Evolutionary conservation across 2,113 vertebrate species (phyloP).

Genomic region (Dipodomys merriami): DNA sequence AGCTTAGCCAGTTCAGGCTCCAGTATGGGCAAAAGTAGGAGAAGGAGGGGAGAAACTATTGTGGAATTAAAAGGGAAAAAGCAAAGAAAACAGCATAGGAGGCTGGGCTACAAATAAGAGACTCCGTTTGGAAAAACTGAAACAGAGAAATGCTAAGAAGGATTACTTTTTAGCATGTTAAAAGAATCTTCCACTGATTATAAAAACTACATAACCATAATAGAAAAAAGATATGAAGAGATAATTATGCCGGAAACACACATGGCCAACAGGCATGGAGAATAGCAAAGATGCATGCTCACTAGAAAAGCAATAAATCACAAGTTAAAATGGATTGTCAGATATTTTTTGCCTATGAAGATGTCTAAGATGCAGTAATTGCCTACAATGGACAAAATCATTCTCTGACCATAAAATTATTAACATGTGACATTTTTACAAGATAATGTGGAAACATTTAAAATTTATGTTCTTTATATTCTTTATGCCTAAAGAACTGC

Average conservation of each 20-base stretch:
- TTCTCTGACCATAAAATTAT: not conserved
- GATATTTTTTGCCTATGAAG: not conserved
- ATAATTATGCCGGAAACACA: not conserved
- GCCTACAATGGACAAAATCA: not conserved
- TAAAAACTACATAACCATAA: not conserved
- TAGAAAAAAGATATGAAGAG: not conserved
- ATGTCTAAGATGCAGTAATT: not conserved
- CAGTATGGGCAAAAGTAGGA: no score
- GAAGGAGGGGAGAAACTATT: no score
- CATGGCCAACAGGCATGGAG: not conserved
- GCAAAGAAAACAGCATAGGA: not conserved
- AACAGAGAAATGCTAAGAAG: not conserved
- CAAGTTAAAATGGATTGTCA: not conserved
- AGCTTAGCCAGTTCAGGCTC: no score
- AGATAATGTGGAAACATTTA: not conserved
- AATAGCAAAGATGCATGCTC: not conserved
- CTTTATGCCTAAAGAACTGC: no score
- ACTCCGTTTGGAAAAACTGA: no score
- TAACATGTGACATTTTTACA: not conserved
- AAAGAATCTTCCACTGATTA: not conserved
- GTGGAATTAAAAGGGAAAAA: not conserved
- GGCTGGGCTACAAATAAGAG: no score
- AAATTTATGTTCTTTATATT: no score
- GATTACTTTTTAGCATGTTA: not conserved
- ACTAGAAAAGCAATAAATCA: not conserved